Evolutionary conservation across 2,888 invertebrate species (phyloP), one percentile per base, ranked within the genome.

Genomic region (Agriotes lineatus): DNA sequence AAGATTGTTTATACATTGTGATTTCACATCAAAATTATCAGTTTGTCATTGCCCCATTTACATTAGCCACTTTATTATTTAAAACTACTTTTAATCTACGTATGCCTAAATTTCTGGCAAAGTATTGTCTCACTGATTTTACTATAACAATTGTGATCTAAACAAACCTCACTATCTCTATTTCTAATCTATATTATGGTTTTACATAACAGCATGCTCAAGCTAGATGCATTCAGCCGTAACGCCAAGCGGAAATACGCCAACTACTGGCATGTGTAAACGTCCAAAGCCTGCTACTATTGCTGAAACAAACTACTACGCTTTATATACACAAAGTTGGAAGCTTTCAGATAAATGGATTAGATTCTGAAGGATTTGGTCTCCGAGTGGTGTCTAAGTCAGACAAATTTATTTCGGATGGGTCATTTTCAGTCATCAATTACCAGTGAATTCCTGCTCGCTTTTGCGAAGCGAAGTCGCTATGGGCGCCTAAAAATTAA

Each of bases 91-190:
- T n/a, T n/a, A n/a, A n/a, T n/a, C n/a, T n/a, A n/a, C n/a, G n/a
- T n/a, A n/a, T n/a, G n/a, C n/a, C n/a, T n/a, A n/a, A n/a, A n/a
- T n/a, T n/a, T n/a, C n/a, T n/a, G n/a, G n/a, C n/a, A n/a, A n/a
- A n/a, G n/a, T n/a, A n/a, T 37, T 42, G 58, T 58, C 58, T 58
- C 16, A 16, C 44, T 42, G 58, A 44, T 58, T 58, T 58, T 58
- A 58, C 56, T 42, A 58, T 22, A 35, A 42, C 14, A 30, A 25
- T 54, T 9, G 58, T 58, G 58, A 20, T 58, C 58, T 42, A 58
- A 22, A 58, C 12, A 44, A 39, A 57, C 57, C 37, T 39, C 18
- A 9, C 22, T 57, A 57, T 37, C 14, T n/a, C n/a, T n/a, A n/a
- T n/a, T n/a, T n/a, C n/a, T n/a, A n/a, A 37, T 16, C 12, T 16